Conservation (phyloP, 2,888 invertebrate species). For the Hirtodrosophila trivittata region DNA sequence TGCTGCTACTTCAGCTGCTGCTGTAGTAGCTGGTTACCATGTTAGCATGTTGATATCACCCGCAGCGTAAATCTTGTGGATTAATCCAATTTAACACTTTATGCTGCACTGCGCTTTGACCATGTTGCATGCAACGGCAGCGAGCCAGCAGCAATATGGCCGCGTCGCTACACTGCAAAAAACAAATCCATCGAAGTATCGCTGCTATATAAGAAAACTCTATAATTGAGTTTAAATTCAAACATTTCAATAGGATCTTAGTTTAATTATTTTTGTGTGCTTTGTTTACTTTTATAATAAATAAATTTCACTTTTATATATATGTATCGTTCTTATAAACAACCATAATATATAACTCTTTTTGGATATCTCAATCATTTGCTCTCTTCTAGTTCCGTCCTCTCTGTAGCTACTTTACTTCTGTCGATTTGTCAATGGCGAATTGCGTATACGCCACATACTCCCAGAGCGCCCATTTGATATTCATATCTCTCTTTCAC, state of each 20-base stretch:
- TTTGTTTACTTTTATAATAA: too few relatives aligned
- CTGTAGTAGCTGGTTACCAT: constrained; percentile 47
- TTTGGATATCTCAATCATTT: not conserved
- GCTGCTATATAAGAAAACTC: not conserved
- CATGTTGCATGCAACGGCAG: constrained; percentile 51
- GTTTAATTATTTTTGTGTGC: too few relatives aligned
- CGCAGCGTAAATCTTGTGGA: constrained; percentile 83
- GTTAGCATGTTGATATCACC: constrained; percentile 80
- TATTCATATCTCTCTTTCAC: constrained; percentile 26
- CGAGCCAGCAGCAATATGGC: constrained; percentile 39
- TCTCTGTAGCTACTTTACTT: not conserved
- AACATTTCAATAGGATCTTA: too few relatives aligned
- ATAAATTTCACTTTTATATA: too few relatives aligned
- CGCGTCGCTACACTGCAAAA: constrained; percentile 40
- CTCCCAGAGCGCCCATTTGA: constrained; percentile 39
- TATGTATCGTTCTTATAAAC: too few relatives aligned
- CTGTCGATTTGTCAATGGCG: constrained; percentile 12
- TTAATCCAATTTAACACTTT: constrained; percentile 83
- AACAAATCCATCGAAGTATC: not conserved
- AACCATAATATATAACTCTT: too few relatives aligned
- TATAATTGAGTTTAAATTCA: too few relatives aligned
- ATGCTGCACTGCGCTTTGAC: constrained; percentile 71
- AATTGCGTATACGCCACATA: constrained; percentile 41
- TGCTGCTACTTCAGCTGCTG: constrained; percentile 22
- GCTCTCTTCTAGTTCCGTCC: not conserved